Percentiles rank a stretch among this genome's conserved stretches.
Evolutionary conservation across 2,797 vertebrate genomes (phyloP).

Genomic region (Syngnathus acus): DNA sequence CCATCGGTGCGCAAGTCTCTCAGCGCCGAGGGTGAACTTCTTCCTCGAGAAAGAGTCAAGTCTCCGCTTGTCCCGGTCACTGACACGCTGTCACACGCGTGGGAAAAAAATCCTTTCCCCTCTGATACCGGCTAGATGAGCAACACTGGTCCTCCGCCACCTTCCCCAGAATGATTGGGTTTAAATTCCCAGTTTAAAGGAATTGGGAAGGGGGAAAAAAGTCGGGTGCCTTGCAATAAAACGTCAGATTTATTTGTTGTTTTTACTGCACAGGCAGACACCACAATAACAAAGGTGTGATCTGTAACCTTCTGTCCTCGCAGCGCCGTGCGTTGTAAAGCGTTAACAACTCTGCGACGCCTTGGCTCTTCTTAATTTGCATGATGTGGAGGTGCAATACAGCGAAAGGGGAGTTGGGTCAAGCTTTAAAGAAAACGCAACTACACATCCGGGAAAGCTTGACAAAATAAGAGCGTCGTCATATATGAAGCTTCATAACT

Average conservation of each 20-base stretch:
- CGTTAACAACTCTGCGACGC: slow-evolving; percentile 41
- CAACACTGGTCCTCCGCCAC: slow-evolving; percentile 7
- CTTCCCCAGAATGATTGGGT: slow-evolving; percentile 23
- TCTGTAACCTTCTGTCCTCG: slow-evolving; percentile 24
- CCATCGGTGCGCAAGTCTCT: slow-evolving; percentile 34
- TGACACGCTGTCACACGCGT: neutral
- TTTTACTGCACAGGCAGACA: neutral
- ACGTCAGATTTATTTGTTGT: neutral
- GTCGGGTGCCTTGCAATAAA: neutral
- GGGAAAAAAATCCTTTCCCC: neutral
- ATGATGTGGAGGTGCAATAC: slow-evolving; percentile 49
- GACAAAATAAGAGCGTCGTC: slow-evolving; percentile 34
- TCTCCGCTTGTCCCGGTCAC: neutral
- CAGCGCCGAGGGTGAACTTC: slow-evolving; percentile 37
- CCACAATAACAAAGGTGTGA: slow-evolving; percentile 1
- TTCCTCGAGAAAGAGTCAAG: neutral
- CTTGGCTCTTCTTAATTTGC: slow-evolving; percentile 52
- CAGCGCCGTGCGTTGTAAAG: slow-evolving; percentile 41
- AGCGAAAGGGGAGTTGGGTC: neutral
- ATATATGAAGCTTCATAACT: neutral
- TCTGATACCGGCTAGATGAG: slow-evolving; percentile 51
- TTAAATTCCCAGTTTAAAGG: slow-evolving; percentile 19
- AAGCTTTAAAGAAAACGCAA: rapidly evolving
- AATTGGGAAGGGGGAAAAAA: neutral
- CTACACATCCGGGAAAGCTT: neutral